A percentile compares a stretch with the other conserved stretches of the same genome.
These are phyloP conservation scores for Drosophila kohkoa DNA, from an alignment of 1,140 invertebrate species.

Conservation along the genomic window DNA sequence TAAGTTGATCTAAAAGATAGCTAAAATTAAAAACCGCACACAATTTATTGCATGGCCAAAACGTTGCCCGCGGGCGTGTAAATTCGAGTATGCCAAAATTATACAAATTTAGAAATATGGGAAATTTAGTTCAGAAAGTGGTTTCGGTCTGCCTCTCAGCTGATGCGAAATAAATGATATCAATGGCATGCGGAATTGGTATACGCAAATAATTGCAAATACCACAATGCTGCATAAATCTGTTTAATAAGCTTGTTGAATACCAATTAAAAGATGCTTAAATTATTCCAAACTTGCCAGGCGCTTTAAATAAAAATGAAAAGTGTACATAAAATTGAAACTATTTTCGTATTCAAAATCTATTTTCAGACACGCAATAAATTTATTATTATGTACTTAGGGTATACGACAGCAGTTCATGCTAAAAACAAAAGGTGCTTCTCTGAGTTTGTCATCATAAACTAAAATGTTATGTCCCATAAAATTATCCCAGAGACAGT, in stretches of 20 bases:
- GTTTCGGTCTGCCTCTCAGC: slow-evolving; percentile 6
- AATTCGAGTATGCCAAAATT: slow-evolving; percentile 38
- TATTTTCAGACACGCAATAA: neutral
- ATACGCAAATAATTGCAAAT: neutral
- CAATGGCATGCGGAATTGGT: neutral
- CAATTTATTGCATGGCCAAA: slow-evolving; percentile 61
- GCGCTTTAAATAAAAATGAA: neutral
- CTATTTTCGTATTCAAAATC: neutral
- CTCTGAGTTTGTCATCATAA: slow-evolving; percentile 2
- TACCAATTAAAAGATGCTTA: slow-evolving; percentile 1
- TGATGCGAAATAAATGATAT: neutral
- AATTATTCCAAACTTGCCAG: neutral
- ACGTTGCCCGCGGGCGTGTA: slow-evolving; percentile 44
- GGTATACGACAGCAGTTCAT: neutral
- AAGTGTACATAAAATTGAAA: neutral
- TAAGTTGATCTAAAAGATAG: slow-evolving; percentile 68
- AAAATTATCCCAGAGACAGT: slow-evolving; percentile 43
- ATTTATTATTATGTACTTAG: neutral
- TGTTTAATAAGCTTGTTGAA: slow-evolving; percentile 2
- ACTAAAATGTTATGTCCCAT: slow-evolving; percentile 34
- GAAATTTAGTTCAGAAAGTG: slow-evolving; percentile 25
- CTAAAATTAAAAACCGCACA: slow-evolving; percentile 67
- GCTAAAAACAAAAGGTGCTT: neutral
- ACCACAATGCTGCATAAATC: neutral
- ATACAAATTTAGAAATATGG: slow-evolving; percentile 32